These are phyloP conservation scores for Calcarius lapponicus DNA, from an alignment of 2,797 vertebrate species.

Conservation along the genomic window DNA sequence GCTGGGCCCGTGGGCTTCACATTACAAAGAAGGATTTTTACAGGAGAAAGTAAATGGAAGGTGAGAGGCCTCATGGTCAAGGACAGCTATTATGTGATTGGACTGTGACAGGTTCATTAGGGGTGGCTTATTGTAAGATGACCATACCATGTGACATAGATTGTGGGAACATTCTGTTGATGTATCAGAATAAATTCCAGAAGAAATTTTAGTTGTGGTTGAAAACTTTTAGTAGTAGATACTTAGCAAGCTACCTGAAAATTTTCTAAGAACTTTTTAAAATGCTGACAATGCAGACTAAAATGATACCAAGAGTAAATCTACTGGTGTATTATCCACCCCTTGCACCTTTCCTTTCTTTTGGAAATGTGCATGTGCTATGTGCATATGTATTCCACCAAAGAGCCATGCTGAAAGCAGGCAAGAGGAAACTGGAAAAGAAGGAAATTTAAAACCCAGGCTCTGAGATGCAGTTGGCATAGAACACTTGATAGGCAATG, in stretches of 20 bases:
- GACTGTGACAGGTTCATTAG: neutral
- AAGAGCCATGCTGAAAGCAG: neutral
- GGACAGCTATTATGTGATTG: neutral
- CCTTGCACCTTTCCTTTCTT: neutral
- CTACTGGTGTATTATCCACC: neutral
- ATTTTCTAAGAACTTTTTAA: neutral
- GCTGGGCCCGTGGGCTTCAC: conserved; percentile 89
- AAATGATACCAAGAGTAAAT: neutral
- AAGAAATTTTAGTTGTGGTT: neutral
- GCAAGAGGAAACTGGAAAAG: conserved; percentile 16
- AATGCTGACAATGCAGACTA: neutral
- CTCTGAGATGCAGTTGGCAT: neutral
- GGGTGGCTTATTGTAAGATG: neutral
- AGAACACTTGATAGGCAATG: neutral
- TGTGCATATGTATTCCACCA: neutral
- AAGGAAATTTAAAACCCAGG: conserved; percentile 3
- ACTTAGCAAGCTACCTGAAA: neutral
- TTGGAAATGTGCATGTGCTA: neutral
- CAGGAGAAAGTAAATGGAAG: conserved; percentile 91
- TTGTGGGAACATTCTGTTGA: neutral
- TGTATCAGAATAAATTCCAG: neutral
- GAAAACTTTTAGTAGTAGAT: neutral
- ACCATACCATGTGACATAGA: neutral
- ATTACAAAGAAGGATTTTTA: conserved; percentile 86
- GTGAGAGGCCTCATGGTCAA: conserved; percentile 69